Conservation (phyloP, 2,113 vertebrate genomes). For the Larimichthys crocea region DNA sequence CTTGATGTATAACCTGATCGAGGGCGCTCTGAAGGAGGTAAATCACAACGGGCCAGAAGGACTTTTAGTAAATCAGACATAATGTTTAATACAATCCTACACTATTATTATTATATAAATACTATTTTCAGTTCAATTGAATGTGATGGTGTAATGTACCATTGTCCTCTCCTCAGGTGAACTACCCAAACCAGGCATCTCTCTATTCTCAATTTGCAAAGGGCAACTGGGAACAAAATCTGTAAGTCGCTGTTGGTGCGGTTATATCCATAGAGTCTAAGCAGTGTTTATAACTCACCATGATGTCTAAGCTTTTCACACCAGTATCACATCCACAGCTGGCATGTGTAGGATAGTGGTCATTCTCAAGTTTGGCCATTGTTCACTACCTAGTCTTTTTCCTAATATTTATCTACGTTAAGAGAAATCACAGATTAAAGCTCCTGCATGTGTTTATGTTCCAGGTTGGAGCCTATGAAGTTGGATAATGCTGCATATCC, state of each 20-base stretch:
- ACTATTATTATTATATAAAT: background rate
- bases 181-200: background rate
- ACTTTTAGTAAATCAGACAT: background rate
- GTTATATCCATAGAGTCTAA: background rate
- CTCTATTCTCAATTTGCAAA: conserved; percentile 67
- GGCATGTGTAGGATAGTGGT: background rate
- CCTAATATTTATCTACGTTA: background rate
- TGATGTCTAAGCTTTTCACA: background rate
- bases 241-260: conserved; percentile 84
- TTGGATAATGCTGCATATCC: conserved; percentile 88
- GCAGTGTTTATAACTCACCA: background rate
- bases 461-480: conserved; percentile 84
- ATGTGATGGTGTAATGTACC: fast-evolving
- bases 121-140: background rate
- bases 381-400: background rate
- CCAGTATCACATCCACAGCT: background rate
- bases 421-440: background rate
- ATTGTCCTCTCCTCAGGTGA: conserved; percentile 78
- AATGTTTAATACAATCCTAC: background rate
- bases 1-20: conserved; percentile 85
- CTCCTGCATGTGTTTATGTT: background rate
- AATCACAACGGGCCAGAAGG: background rate
- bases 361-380: background rate
- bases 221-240: conserved; percentile 75
- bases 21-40: conserved; percentile 85